Evolutionary conservation across 2,113 vertebrate species (phyloP).

Genomic region (Nyctibius bracteatus): DNA sequence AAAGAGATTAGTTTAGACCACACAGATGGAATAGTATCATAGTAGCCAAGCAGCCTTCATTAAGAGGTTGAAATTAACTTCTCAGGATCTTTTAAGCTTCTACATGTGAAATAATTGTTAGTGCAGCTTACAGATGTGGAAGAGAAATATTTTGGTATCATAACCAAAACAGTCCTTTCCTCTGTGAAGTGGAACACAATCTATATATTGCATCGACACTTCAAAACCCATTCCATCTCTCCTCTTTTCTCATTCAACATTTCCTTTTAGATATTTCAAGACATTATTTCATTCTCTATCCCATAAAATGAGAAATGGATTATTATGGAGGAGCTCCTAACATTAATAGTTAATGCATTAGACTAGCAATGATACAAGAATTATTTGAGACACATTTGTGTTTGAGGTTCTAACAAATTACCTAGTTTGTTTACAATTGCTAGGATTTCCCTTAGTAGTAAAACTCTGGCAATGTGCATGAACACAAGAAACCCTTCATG

Average conservation of each 20-base stretch:
- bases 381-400: neutral
- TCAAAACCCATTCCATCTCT: neutral
- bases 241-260: neutral
- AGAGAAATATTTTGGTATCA: neutral
- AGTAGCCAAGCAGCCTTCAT: neutral
- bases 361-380: neutral
- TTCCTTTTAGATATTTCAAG: neutral
- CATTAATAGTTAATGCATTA: neutral
- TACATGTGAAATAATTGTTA: neutral
- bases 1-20: neutral
- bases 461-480: neutral
- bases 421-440: neutral
- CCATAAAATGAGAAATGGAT: neutral
- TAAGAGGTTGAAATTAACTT: neutral
- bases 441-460: neutral
- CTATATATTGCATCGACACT: neutral
- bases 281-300: neutral
- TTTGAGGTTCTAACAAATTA: neutral
- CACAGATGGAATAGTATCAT: neutral
- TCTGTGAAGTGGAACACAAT: neutral
- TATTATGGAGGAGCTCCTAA: neutral
- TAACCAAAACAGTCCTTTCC: neutral
- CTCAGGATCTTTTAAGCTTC: neutral
- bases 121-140: neutral
- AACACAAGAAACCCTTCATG: neutral